Conservation (phyloP, 2,888 invertebrate genomes). For the Agrilus biguttatus region DNA sequence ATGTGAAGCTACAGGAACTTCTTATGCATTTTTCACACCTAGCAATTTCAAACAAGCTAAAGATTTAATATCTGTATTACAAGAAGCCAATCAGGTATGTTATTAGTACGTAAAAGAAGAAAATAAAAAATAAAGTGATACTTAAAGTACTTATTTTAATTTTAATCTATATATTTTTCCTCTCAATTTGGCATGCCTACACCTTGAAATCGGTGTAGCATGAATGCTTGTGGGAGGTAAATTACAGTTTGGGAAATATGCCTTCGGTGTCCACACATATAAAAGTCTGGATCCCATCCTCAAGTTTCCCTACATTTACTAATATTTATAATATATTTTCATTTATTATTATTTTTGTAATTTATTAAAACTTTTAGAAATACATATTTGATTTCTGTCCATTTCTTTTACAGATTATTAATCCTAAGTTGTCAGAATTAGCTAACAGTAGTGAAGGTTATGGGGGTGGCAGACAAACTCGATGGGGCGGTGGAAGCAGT, state of each 20-base stretch:
- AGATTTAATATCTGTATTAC: constrained; percentile 78
- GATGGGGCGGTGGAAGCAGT: constrained; percentile 23
- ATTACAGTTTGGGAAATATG: constrained; percentile 49
- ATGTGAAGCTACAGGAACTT: constrained; percentile 80
- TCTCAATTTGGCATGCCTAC: constrained; percentile 67
- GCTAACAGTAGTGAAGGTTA: constrained; percentile 48
- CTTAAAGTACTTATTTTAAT: no score
- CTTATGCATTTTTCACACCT: constrained; percentile 92
- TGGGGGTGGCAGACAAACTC: constrained; percentile 40
- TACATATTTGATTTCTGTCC: neutral
- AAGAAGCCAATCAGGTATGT: constrained; percentile 38
- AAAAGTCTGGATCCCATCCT: constrained; percentile 63
- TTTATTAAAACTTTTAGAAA: neutral
- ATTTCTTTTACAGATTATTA: constrained; percentile 48
- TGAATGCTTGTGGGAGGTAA: constrained; percentile 65
- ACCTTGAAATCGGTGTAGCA: constrained; percentile 45
- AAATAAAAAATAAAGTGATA: no score
- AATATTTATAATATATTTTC: neutral
- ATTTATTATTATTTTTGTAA: neutral
- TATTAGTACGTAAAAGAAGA: neutral
- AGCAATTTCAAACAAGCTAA: constrained; percentile 84
- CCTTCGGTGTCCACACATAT: constrained; percentile 65
- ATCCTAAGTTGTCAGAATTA: constrained; percentile 72
- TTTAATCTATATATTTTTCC: constrained; percentile 22
- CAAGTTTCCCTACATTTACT: constrained; percentile 26